Evolutionary conservation across 2,888 invertebrate genomes (phyloP).

Genomic region (Caradrina clavipalpis): DNA sequence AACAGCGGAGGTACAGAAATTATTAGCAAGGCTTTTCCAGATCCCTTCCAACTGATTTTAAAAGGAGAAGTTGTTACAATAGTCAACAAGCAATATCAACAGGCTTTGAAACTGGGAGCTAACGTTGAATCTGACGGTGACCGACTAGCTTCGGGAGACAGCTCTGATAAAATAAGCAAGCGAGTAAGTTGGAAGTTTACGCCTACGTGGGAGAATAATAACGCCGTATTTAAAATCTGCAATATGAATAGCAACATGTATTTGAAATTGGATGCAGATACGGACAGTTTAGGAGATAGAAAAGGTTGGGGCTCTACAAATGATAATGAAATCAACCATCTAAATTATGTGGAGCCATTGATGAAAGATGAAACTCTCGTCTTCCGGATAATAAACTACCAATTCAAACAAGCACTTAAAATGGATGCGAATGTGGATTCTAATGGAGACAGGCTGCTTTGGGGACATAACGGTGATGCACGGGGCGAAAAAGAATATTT

Average conservation of each 20-base stretch:
- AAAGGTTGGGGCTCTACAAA: constrained; percentile 60
- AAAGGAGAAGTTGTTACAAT: constrained; percentile 63
- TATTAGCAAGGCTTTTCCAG: constrained; percentile 64
- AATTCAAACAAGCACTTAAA: constrained; percentile 66
- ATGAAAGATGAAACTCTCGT: constrained; percentile 57
- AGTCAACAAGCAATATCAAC: constrained; percentile 58
- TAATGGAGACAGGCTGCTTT: constrained; percentile 60
- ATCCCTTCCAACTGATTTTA: constrained; percentile 61
- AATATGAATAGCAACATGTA: constrained; percentile 64
- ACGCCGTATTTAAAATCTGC: constrained; percentile 66
- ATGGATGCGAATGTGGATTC: constrained; percentile 51
- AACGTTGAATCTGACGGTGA: constrained; percentile 48
- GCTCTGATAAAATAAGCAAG: constrained; percentile 51
- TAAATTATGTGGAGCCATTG: constrained; percentile 67
- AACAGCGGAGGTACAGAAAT: constrained; percentile 52
- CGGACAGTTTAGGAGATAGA: constrained; percentile 61
- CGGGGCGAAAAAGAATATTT: constrained; percentile 16
- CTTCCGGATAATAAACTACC: constrained; percentile 67
- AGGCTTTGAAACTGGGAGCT: constrained; percentile 64
- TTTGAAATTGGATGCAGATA: constrained; percentile 64
- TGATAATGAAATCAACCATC: constrained; percentile 51
- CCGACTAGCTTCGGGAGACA: constrained; percentile 65
- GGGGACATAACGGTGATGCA: constrained; percentile 63
- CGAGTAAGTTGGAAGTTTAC: constrained; percentile 68
- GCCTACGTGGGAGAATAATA: constrained; percentile 63